phyloP scores from a whole-genome alignment of 2,888 invertebrate species.

The Orgyia antiqua region DNA sequence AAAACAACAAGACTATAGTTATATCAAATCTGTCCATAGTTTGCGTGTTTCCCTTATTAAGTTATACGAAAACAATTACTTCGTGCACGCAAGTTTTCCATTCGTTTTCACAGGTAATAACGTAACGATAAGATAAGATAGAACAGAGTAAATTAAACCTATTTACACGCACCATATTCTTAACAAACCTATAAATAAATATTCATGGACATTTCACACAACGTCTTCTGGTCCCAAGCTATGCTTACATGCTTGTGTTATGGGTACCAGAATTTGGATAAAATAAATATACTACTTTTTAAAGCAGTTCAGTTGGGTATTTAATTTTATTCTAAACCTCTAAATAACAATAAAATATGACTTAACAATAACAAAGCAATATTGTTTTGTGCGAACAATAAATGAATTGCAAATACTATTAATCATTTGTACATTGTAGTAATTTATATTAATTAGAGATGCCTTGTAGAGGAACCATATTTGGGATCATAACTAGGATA shows the following conservation, averaged over 20 bases:
- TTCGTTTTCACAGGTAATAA: background rate
- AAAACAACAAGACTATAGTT: too few relatives aligned
- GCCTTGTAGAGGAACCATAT: conserved; percentile 17
- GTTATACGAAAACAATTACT: conserved; percentile 19
- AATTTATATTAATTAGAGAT: conserved; percentile 57
- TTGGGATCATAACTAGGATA: conserved; percentile 9
- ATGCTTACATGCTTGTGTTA: too few relatives aligned
- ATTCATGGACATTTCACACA: too few relatives aligned
- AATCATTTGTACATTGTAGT: conserved; percentile 47
- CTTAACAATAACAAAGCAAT: conserved; percentile 10
- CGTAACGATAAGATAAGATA: background rate
- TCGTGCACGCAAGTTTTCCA: conserved; percentile 11
- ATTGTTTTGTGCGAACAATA: conserved; percentile 21
- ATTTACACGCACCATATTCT: background rate
- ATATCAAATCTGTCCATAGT: too few relatives aligned
- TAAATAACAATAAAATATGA: too few relatives aligned
- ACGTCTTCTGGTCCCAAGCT: too few relatives aligned
- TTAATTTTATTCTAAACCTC: too few relatives aligned
- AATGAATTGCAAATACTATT: conserved; percentile 36
- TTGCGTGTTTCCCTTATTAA: too few relatives aligned
- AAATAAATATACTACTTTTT: too few relatives aligned
- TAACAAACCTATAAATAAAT: too few relatives aligned
- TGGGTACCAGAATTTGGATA: too few relatives aligned
- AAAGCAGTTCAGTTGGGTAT: too few relatives aligned
- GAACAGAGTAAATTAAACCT: background rate